Percentiles rank a stretch among this genome's conserved stretches.
Evolutionary conservation across 2,113 vertebrate species (phyloP).

Genomic region (Tamias sibiricus): DNA sequence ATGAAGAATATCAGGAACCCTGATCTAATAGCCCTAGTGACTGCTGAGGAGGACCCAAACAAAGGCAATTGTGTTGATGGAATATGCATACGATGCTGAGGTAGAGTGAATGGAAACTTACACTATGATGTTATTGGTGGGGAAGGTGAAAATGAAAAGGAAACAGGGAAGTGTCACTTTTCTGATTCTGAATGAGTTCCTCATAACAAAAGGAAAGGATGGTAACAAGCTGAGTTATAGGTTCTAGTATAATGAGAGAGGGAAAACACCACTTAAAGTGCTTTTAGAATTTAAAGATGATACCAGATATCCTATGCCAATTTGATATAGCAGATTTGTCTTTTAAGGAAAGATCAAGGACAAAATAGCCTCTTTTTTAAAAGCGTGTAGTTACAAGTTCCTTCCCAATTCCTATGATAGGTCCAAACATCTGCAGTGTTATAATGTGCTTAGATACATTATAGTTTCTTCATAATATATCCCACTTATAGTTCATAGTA

Average conservation of each 20-base stretch:
- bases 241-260: neutral
- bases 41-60: neutral
- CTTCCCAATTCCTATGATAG: neutral
- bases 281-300: neutral
- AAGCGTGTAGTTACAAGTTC: neutral
- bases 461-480: neutral
- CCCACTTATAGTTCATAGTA: neutral
- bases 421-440: neutral
- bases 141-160: neutral
- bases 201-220: neutral
- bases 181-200: neutral
- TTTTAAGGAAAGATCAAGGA: conserved; percentile 19
- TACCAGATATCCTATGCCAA: neutral
- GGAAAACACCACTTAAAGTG: neutral
- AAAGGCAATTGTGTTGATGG: neutral
- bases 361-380: neutral
- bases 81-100: neutral
- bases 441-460: neutral
- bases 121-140: neutral
- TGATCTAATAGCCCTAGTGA: neutral
- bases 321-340: neutral
- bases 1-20: neutral
- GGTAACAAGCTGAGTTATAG: neutral
- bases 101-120: neutral
- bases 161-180: neutral